Base-by-base conservation (phyloP, 2,797 vertebrate genomes). In the Cossypha dichroa region DNA sequence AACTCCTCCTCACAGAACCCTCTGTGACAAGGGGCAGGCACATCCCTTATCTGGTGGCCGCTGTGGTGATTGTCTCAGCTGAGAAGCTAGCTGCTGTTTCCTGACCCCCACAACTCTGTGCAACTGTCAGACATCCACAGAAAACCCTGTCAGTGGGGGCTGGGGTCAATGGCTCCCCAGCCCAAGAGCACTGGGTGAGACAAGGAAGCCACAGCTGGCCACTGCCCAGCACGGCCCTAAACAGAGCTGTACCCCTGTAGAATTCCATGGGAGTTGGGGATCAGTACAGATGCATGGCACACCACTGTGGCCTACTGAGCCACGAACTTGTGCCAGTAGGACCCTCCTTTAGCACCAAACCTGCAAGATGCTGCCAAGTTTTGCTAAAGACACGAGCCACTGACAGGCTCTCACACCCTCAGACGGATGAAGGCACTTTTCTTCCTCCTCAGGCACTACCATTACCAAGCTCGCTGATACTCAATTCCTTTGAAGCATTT, bases 271-370 rank as follows among this genome's bases (percentile, higher is more conserved):
- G 13, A 63, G 33, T 8, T 64, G 17, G 13, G 3, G 0, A 68
- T 31, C 23, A 23, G 15, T 8, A 15, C 62, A 33, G 33, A 17
- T 13, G 18, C 33, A n/a, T 29, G 38, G 20, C 15, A 25, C 31
- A 4, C 1, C 13, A 31, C 0, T 2, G 28, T 2, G 3, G 43
- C 38, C 62, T 20, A 26, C 28, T 48, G 16, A 83, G 22, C 2
- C 56, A 52, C 0, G 0, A 59, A 33, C 10, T 15, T 69, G 15
- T 3, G 0, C 25, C 19, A 64, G 26, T 22, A 78, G 45, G 15
- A 31, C 52, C 19, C 38, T 67, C 41, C 62, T 55, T 6, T 9
- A 3, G 28, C 43, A 79, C 9, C 48, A 76, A 60, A 68, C 7
- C 34, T 21, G 6, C 26, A 58, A 31, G 13, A 33, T 18, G 26